Percentiles rank a stretch among this genome's conserved stretches.
Evolutionary conservation across 30 jellyfish, hydroid and myxozoan genomes (phyloP).

Genomic region (Pelagia noctiluca): DNA sequence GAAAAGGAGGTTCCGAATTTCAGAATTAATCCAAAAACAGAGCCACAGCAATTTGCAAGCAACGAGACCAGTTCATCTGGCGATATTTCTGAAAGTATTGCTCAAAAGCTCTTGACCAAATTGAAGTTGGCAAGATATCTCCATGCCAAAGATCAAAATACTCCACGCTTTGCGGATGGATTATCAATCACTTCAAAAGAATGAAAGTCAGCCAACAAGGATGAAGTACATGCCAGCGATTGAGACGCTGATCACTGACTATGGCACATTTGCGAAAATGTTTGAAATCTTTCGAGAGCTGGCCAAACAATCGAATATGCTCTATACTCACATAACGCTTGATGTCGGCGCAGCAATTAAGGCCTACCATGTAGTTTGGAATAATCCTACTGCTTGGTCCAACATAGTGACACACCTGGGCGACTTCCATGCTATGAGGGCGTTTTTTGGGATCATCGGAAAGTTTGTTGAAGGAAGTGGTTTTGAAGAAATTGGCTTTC

Average conservation of each 20-base stretch:
- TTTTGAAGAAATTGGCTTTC: neutral
- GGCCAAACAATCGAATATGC: slow-evolving; percentile 24
- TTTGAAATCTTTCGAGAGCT: neutral
- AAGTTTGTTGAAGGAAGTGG: neutral
- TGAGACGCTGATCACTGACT: slow-evolving; percentile 16
- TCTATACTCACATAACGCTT: slow-evolving; percentile 42
- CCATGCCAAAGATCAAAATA: neutral
- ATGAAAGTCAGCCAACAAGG: slow-evolving; percentile 28
- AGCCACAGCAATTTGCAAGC: slow-evolving; percentile 38
- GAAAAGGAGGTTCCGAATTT: neutral
- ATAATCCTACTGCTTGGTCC: slow-evolving; percentile 34
- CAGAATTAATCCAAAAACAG: slow-evolving; percentile 28
- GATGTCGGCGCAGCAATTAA: slow-evolving; percentile 66
- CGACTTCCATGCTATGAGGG: slow-evolving; percentile 29
- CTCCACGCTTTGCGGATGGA: slow-evolving; percentile 10
- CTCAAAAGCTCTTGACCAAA: neutral
- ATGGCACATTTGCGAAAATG: neutral
- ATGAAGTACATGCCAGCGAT: slow-evolving; percentile 38
- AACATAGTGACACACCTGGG: neutral
- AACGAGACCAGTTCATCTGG: neutral
- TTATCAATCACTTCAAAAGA: neutral
- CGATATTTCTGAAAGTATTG: neutral
- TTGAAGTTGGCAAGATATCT: slow-evolving; percentile 4
- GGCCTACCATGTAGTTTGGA: slow-evolving; percentile 55
- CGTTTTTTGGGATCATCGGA: slow-evolving; percentile 7